phyloP scores from a whole-genome alignment of 1,140 invertebrate genomes.

The Cepaea nemoralis region DNA sequence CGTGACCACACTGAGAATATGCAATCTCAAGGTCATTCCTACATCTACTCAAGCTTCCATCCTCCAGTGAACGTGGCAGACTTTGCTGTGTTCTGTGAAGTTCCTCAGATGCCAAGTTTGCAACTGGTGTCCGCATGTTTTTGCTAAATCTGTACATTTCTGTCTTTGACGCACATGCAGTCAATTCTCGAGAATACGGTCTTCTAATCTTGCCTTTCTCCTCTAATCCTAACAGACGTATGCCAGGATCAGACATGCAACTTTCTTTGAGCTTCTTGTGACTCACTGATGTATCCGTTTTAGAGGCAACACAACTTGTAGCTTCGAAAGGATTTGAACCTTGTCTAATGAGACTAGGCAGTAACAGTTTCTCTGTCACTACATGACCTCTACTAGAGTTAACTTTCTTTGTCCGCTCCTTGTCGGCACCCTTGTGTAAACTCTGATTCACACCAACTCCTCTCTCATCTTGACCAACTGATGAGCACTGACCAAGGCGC shows the following conservation, averaged over 20 bases:
- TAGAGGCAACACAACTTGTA: not conserved
- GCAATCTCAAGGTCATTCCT: not conserved
- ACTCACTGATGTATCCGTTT: not conserved
- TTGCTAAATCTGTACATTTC: not conserved
- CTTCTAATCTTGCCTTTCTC: not conserved
- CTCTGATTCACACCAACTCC: not conserved
- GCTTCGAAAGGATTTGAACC: not conserved
- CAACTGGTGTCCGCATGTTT: not conserved
- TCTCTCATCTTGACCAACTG: slow-evolving; percentile 17
- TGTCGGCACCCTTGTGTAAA: not conserved
- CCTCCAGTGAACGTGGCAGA: no score
- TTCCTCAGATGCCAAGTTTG: no score
- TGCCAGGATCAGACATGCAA: not conserved
- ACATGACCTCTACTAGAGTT: no score
- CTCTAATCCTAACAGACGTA: not conserved
- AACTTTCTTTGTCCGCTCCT: not conserved
- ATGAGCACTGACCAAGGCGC: slow-evolving; percentile 25
- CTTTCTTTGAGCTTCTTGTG: not conserved
- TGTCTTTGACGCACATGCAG: not conserved
- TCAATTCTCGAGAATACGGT: not conserved
- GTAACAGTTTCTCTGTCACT: not conserved
- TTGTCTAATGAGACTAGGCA: no score
- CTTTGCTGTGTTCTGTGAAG: no score
- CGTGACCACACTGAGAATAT: not conserved
- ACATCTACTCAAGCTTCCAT: not conserved